Percentiles rank a stretch among this genome's conserved stretches.
Conservation (phyloP, 2,113 vertebrate genomes). For the Lucifuga dentata region DNA sequence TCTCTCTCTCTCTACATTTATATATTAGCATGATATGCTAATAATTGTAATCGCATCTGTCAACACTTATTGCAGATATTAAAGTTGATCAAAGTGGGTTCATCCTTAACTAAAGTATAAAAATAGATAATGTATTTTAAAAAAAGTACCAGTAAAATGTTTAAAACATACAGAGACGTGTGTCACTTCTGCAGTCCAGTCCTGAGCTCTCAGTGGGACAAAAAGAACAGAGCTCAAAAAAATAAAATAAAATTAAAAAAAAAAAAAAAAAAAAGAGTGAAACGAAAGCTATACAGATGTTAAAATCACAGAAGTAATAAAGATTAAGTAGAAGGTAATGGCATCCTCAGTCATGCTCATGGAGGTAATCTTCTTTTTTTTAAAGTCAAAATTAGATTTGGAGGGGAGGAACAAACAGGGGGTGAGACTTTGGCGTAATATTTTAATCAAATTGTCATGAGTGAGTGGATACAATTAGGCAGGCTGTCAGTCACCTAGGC, state of each 20-base stretch:
- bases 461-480: constrained; percentile 99
- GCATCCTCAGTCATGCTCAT: constrained; percentile 96
- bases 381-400: constrained; percentile 99
- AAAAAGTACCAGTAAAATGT: no score
- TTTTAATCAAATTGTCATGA: constrained; percentile 99
- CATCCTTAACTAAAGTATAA: no score
- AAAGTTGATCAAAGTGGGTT: no score
- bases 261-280: constrained; percentile 81
- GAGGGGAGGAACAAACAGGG: constrained; percentile 98
- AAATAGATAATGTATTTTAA: no score
- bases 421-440: constrained; percentile 99
- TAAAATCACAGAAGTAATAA: constrained; percentile 96
- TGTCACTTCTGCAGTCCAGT: constrained; percentile 46
- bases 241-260: constrained; percentile 73
- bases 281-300: constrained; percentile 94
- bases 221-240: constrained; percentile 34
- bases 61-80: no score
- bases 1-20: no score
- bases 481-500: constrained; percentile 96
- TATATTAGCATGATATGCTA: no score
- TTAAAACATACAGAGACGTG: no score
- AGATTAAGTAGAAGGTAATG: constrained; percentile 99
- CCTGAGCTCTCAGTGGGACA: constrained; percentile 60
- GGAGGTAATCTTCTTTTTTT: constrained; percentile 98
- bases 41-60: no score